Evolutionary conservation across 2,797 vertebrate genomes (phyloP).

Genomic region (Arnoldichthys spilopterus): DNA sequence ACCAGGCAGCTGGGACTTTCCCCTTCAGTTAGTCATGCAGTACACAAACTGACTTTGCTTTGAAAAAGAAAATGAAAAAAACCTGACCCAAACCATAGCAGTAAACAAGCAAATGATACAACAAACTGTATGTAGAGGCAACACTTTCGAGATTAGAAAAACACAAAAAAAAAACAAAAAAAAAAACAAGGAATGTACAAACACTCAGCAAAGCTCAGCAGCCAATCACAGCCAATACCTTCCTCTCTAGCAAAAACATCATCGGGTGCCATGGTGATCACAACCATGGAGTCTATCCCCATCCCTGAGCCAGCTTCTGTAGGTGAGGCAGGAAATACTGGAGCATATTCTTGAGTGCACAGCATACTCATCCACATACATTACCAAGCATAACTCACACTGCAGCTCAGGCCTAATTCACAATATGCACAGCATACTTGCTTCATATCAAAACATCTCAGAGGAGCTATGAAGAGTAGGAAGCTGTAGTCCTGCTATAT

Average conservation of each 20-base stretch:
- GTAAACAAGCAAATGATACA: slow-evolving; percentile 3
- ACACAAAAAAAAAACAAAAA: background rate
- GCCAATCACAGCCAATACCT: slow-evolving; percentile 75
- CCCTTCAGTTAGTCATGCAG: slow-evolving; percentile 21
- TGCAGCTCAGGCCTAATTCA: background rate
- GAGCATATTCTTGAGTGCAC: slow-evolving; percentile 20
- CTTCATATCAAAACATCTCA: background rate
- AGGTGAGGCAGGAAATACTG: slow-evolving; percentile 16
- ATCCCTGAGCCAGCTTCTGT: slow-evolving; percentile 22
- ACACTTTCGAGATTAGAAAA: background rate
- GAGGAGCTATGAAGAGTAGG: background rate
- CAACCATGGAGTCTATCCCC: slow-evolving; percentile 50
- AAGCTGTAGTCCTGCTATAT: background rate
- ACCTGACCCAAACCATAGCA: slow-evolving; percentile 2
- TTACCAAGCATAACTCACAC: slow-evolving; percentile 2
- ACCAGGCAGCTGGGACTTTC: slow-evolving; percentile 16
- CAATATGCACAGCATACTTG: background rate
- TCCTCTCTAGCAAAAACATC: slow-evolving; percentile 77
- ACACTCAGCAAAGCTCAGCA: background rate
- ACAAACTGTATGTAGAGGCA: background rate
- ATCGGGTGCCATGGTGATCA: slow-evolving; percentile 73
- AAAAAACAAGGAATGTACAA: background rate
- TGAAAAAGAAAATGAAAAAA: background rate
- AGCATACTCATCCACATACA: slow-evolving; percentile 5
- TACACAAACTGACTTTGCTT: slow-evolving; percentile 15